phyloP scores from a whole-genome alignment of 2,888 invertebrate species.

The Theretra japonica region DNA sequence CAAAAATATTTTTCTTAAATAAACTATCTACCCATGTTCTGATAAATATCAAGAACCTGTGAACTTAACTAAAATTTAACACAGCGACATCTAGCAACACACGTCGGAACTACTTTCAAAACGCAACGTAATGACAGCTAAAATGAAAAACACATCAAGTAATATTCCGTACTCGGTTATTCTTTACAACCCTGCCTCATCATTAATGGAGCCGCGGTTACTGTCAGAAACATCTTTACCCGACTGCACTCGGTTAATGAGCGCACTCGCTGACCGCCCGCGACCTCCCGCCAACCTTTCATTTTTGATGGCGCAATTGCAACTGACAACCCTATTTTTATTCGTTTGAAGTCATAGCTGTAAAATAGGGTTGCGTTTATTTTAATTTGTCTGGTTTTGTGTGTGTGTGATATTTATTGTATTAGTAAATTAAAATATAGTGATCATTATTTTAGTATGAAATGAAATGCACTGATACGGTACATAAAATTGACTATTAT shows the following conservation, averaged over 20 bases:
- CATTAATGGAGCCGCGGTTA: conserved; percentile 36
- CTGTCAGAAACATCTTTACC: conserved; percentile 41
- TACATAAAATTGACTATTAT: no score
- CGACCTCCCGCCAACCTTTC: conserved; percentile 30
- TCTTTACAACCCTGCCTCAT: conserved; percentile 24
- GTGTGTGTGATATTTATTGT: no score
- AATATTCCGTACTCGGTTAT: conserved; percentile 1
- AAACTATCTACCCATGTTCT: neutral
- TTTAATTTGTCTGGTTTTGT: neutral
- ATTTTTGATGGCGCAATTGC: conserved; percentile 33
- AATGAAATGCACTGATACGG: no score
- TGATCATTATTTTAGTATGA: no score
- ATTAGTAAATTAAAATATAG: no score
- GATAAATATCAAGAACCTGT: neutral
- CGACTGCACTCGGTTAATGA: conserved; percentile 24
- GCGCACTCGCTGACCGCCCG: conserved; percentile 24
- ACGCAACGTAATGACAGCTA: neutral
- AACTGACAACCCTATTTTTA: conserved; percentile 23
- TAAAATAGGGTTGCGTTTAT: neutral
- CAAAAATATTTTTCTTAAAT: no score
- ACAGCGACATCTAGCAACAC: neutral
- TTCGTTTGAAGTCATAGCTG: neutral
- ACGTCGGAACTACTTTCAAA: neutral
- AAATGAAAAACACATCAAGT: neutral
- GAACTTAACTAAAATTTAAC: neutral